Conservation (phyloP, 2,888 invertebrate genomes). For the Heliconius charithonia region DNA sequence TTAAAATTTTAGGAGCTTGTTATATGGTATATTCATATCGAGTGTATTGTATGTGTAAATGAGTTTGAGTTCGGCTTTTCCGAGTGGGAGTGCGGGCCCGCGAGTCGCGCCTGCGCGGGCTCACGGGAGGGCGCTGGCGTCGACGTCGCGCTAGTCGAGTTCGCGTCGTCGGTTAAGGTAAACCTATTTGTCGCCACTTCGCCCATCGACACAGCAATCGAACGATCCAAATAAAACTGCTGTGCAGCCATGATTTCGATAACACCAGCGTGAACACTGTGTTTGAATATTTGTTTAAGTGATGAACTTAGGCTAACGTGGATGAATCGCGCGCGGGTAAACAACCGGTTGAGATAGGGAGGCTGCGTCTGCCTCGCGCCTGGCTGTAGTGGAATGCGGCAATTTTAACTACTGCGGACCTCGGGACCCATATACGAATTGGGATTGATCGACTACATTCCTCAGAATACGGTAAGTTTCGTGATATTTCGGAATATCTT, state of each 20-base stretch:
- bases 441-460: conserved; percentile 68
- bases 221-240: conserved; percentile 66
- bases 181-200: conserved; percentile 57
- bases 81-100: conserved; percentile 47
- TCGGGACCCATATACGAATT: conserved; percentile 75
- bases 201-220: conserved; percentile 57
- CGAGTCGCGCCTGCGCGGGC: conserved; percentile 54
- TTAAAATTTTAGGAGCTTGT: conserved; percentile 45
- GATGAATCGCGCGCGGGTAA: conserved; percentile 55
- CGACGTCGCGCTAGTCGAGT: conserved; percentile 65
- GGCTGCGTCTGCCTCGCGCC: conserved; percentile 79
- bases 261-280: conserved; percentile 58
- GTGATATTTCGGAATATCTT: neutral
- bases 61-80: conserved; percentile 56
- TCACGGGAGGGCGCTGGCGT: conserved; percentile 69
- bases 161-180: conserved; percentile 65
- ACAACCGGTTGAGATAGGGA: conserved; percentile 79
- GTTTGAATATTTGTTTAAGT: conserved; percentile 73
- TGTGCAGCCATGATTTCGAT: conserved; percentile 63
- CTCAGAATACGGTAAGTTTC: conserved; percentile 67
- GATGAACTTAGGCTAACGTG: conserved; percentile 62
- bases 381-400: conserved; percentile 82
- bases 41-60: conserved; percentile 61
- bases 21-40: conserved; percentile 44
- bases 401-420: conserved; percentile 83